A percentile compares a stretch with the other conserved stretches of the same genome.
Conservation (phyloP, 92 coral and sea anemone species). For the Phymanthus crucifer region DNA sequence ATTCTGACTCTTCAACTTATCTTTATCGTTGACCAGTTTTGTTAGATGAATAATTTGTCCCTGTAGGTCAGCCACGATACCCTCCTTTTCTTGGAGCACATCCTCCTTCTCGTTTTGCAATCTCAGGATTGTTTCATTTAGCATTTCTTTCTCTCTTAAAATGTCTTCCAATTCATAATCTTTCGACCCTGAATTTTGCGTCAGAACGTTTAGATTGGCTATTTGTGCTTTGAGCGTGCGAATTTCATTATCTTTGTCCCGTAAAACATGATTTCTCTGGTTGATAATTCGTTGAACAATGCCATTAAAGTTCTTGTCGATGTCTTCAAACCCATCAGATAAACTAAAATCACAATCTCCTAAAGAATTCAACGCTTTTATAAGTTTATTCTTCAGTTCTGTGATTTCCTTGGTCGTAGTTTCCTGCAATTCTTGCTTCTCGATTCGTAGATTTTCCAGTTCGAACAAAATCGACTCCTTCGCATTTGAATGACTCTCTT, state of each 20-base stretch:
- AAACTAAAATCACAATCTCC: conserved; percentile 46
- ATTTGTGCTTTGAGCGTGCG: conserved; percentile 74
- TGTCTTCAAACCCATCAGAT: conserved; percentile 49
- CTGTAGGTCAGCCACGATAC: conserved; percentile 69
- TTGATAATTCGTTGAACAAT: conserved; percentile 61
- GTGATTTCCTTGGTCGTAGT: conserved; percentile 55
- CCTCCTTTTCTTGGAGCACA: conserved; percentile 66
- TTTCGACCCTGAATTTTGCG: conserved; percentile 45
- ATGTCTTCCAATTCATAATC: conserved; percentile 64
- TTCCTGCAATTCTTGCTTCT: conserved; percentile 57
- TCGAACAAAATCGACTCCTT: conserved; percentile 56
- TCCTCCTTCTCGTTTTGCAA: conserved; percentile 68
- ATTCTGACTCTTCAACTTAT: conserved; percentile 52
- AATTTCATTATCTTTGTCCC: conserved; percentile 85
- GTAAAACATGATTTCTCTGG: conserved; percentile 60
- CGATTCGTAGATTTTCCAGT: conserved; percentile 56
- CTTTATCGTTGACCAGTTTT: conserved; percentile 66
- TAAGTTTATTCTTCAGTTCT: conserved; percentile 68
- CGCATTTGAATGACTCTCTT: conserved; percentile 45
- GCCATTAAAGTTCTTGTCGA: conserved; percentile 71
- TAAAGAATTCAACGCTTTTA: conserved; percentile 51
- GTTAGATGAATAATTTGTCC: conserved; percentile 75
- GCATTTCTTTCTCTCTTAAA: conserved; percentile 76
- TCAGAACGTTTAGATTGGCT: conserved; percentile 62
- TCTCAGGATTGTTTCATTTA: conserved; percentile 56